phyloP scores from a whole-genome alignment of 2,888 invertebrate species.

The Drosophila ochracea region DNA sequence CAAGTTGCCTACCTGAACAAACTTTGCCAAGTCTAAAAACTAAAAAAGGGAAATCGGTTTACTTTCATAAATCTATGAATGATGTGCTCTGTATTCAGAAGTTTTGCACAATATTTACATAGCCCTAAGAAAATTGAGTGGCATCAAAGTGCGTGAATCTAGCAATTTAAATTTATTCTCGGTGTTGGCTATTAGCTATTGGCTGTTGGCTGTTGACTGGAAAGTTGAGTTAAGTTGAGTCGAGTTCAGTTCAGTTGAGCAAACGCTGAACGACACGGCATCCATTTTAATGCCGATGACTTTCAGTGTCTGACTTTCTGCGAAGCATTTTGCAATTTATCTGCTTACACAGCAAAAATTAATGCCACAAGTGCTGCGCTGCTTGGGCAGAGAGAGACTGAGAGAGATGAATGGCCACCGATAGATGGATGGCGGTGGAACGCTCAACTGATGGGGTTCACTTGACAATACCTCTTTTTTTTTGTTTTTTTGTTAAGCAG shows the following conservation, averaged over 20 bases:
- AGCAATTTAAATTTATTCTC: constrained; percentile 26
- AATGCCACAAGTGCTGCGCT: constrained; percentile 66
- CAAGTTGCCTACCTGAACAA: background rate
- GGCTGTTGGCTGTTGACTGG: constrained; percentile 6
- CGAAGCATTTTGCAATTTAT: constrained; percentile 73
- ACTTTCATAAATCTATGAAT: background rate
- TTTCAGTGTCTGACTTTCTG: constrained; percentile 53
- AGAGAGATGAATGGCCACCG: constrained; percentile 1
- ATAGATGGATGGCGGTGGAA: constrained; percentile 6
- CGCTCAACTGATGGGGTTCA: constrained; percentile 29
- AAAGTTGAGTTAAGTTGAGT: constrained; percentile 25
- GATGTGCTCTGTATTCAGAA: background rate
- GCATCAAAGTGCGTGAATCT: background rate
- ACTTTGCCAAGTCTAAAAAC: background rate
- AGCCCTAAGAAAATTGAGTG: background rate
- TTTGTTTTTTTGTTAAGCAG: constrained; percentile 9
- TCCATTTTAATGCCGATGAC: constrained; percentile 74
- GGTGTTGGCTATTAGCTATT: constrained; percentile 8
- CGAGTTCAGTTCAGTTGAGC: constrained; percentile 33
- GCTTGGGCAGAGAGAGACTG: background rate
- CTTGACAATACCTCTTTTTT: constrained; percentile 39
- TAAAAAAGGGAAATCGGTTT: background rate
- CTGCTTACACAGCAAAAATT: constrained; percentile 80
- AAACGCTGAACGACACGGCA: constrained; percentile 43
- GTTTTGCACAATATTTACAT: constrained; percentile 7